Evolutionary conservation across 2,113 vertebrate genomes (phyloP).

Genomic region (Otolemur garnettii): DNA sequence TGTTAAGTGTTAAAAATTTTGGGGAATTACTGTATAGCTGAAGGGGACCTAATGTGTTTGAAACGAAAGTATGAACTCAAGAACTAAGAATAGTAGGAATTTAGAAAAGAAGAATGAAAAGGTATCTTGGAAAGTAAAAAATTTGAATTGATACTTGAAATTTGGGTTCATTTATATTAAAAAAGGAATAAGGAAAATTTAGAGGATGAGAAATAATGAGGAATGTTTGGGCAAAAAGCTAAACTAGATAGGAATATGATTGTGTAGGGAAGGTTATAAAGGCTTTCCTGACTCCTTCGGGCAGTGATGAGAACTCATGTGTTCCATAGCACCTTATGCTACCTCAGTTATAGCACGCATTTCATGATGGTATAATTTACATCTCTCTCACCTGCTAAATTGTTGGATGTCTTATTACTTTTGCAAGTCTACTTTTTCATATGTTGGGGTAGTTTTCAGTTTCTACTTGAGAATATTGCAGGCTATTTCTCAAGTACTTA

Average conservation of each 20-base stretch:
- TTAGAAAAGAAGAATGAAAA: neutral
- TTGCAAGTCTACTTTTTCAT: neutral
- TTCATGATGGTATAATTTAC: neutral
- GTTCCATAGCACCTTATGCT: neutral
- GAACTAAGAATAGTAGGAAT: neutral
- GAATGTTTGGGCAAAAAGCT: neutral
- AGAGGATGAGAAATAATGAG: neutral
- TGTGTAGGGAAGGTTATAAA: neutral
- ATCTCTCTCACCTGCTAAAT: neutral
- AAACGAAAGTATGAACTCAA: neutral
- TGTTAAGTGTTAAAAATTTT: neutral
- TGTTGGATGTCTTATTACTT: neutral
- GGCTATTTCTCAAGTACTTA: neutral
- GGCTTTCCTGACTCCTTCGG: neutral
- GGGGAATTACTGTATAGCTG: neutral
- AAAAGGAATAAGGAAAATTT: neutral
- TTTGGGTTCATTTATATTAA: constrained; percentile 51
- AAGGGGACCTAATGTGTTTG: neutral
- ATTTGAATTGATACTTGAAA: neutral
- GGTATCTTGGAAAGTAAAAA: neutral
- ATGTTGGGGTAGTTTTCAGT: neutral
- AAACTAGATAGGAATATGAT: neutral
- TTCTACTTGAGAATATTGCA: neutral
- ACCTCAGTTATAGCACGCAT: neutral
- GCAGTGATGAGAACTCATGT: neutral